Base-by-base conservation (phyloP, 1,140 invertebrate genomes). In the Brachionus calyciflorus region DNA sequence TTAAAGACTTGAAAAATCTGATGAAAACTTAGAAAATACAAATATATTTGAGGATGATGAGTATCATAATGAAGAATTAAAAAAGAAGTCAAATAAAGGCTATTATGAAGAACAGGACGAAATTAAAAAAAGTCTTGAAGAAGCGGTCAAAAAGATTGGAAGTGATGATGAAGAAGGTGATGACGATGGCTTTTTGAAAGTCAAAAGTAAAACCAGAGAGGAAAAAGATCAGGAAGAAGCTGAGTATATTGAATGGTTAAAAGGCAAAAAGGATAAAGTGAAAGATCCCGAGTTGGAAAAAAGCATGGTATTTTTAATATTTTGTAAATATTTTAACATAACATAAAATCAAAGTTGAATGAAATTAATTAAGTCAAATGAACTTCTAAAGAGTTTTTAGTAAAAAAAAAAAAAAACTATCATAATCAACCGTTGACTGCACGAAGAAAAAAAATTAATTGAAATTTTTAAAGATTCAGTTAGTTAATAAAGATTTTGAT, bases 241-340 rank as follows among this genome's bases (percentile, higher is more conserved):
- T 37, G 90, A 91, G 77, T 91, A 92, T 81, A 88, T 89, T 79
- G 88, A 91, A 78, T 97, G 91, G 90, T 82, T 96, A 6, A 90
- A 90, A 80, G 93, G 92, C 4, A 88, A 92, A 83, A 86, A 89
- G 76, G 85, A 88, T 6, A 85, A 90, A 80, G 81, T 93, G 1
- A 84, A 89, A 76, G 86, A 90, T 77, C 24, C 40, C 21, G 51
- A 46, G 5, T 30, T 51, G 17, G 53, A 77, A 40, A 63, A 26
- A 6, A 55, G 14, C n/a, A 63, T 78, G 48, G 65, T 70, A 53
- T 10, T n/a, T n/a, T n/a, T n/a, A n/a, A n/a, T n/a, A n/a, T n/a
- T n/a, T n/a, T n/a, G n/a, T n/a, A n/a, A n/a, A n/a, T n/a, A n/a
- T n/a, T n/a, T n/a, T n/a, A n/a, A n/a, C n/a, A n/a, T n/a, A n/a